Base-by-base conservation (phyloP, 2,797 vertebrate species). In the Anniella stebbinsi region DNA sequence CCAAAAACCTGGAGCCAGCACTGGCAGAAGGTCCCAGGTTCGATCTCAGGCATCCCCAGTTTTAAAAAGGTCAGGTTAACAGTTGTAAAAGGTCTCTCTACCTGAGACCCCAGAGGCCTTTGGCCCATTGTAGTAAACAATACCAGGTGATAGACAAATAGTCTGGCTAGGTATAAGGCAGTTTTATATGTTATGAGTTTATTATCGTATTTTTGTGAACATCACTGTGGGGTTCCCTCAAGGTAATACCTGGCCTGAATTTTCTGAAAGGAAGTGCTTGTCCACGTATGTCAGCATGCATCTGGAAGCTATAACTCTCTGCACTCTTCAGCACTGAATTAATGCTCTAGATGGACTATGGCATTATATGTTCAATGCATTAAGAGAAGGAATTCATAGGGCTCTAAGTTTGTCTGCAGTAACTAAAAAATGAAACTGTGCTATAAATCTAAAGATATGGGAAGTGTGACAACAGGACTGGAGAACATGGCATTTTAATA, bases 271-370 rank as follows among this genome's bases (percentile, higher is more conserved):
- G 72, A 38, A 73, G 51, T 80, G 51, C 51, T 80, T 66, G 69
- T 80, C 36, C 75, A 36, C 66, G 48, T n/a, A 78, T 54, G n/a
- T 15, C 76, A 69, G 23, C 33, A 69, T 11, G 13, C 60, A 51
- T 70, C 86, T 80, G 63, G 63, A 87, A 78, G 63, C 63, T 80
- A 48, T 30, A 70, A 69, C 41, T 78, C 63, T 78, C 63, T 25
- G 13, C n/a, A 33, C 15, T 80, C 33, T 69, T 12, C 60, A 36
- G 33, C 38, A 28, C 57, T 87, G 36, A 76, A 86, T 57, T 60
- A 63, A 63, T 63, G 63, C 25, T 54, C 45, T 87, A 80, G 21
- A 45, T 54, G 18, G 12, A 30, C 45, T 69, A 30, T 70, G 66
- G 45, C 76, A 36, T 80, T 33, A 80, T 54, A 80, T 80, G 41